phyloP scores from a whole-genome alignment of 2,797 vertebrate genomes.

The Thalassophryne amazonica region DNA sequence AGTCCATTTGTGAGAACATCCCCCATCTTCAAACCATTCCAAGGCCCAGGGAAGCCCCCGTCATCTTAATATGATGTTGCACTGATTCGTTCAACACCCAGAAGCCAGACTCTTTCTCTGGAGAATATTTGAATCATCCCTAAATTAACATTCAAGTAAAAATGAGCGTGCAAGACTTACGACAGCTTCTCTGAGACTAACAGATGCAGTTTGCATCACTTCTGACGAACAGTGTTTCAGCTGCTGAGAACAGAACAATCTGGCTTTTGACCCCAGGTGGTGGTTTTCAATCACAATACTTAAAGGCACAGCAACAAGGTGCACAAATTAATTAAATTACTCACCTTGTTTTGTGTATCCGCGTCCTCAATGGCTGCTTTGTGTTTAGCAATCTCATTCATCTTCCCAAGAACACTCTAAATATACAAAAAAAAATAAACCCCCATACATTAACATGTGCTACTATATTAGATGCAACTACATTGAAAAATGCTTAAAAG shows the following conservation, averaged over 20 bases:
- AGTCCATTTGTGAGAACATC: too few relatives aligned
- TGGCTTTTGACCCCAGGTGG: too few relatives aligned
- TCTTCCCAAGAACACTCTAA: conserved; percentile 92
- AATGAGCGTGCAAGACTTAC: not conserved
- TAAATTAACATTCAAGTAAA: not conserved
- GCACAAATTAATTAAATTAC: too few relatives aligned
- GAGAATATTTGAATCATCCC: too few relatives aligned
- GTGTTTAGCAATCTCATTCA: conserved; percentile 95
- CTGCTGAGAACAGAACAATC: not conserved
- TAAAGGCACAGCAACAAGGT: not conserved
- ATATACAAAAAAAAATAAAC: not conserved
- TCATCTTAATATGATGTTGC: not conserved
- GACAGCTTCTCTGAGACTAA: not conserved
- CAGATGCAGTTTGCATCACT: not conserved
- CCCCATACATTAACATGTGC: not conserved
- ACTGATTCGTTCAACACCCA: not conserved
- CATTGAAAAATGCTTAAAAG: too few relatives aligned
- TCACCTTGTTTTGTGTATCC: conserved; percentile 91
- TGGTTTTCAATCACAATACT: too few relatives aligned
- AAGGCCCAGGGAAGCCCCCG: too few relatives aligned
- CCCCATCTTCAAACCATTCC: too few relatives aligned
- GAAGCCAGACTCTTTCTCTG: not conserved
- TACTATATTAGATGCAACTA: not conserved
- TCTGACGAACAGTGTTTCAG: not conserved
- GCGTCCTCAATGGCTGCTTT: conserved; percentile 90